Conservation (phyloP, 2,888 invertebrate species). For the Philopedon plagiatum region DNA sequence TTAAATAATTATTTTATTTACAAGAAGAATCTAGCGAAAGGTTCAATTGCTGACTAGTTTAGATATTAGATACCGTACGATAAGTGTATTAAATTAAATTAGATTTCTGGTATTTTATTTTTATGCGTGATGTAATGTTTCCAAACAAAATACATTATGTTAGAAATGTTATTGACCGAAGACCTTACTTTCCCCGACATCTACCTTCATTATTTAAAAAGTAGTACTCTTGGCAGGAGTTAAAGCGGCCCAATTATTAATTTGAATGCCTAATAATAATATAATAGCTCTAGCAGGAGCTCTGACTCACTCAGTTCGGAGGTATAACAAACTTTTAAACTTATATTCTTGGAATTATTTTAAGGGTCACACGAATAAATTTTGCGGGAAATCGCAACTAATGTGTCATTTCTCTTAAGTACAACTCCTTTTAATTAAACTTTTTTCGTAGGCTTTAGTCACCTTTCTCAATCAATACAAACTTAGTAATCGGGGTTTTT, state of each 20-base stretch:
- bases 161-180: conserved; percentile 30
- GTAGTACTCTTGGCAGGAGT: conserved; percentile 3
- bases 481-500: background rate
- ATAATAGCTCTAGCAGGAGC: conserved; percentile 18
- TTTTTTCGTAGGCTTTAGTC: background rate
- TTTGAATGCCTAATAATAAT: conserved; percentile 22
- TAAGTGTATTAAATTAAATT: background rate
- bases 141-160: conserved; percentile 4
- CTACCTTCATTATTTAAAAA: conserved; percentile 31
- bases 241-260: conserved; percentile 8
- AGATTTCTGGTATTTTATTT: conserved; percentile 25
- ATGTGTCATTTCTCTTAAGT: background rate
- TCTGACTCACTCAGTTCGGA: conserved; percentile 29
- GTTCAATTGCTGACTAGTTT: background rate
- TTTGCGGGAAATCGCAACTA: conserved; percentile 3
- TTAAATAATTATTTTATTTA: too few relatives aligned
- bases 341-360: conserved; percentile 32
- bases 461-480: background rate
- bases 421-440: background rate
- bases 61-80: background rate
- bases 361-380: conserved; percentile 19
- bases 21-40: too few relatives aligned
- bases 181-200: conserved; percentile 32
- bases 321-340: conserved; percentile 25
- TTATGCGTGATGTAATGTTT: conserved; percentile 20